phyloP scores from a whole-genome alignment of 2,113 vertebrate genomes.

The Eclectus roratus region DNA sequence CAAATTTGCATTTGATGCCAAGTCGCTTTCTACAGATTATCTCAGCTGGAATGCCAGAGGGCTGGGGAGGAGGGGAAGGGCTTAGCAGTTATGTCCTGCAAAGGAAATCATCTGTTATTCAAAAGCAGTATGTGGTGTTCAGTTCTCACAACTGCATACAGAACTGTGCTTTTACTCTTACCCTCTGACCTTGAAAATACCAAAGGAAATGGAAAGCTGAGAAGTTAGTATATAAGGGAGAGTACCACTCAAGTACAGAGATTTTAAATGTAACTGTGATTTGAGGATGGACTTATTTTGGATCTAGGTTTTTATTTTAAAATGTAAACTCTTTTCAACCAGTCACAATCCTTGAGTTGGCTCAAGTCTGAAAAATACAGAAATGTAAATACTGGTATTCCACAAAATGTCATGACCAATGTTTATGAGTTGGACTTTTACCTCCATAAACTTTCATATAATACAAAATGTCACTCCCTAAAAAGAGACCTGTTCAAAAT shows the following conservation, averaged over 20 bases:
- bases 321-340: neutral
- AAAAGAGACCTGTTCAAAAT: neutral
- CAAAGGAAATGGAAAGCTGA: slow-evolving; percentile 17
- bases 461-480: neutral
- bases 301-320: neutral
- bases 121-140: slow-evolving; percentile 30
- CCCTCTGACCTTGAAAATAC: slow-evolving; percentile 32
- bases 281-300: neutral
- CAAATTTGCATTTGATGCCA: slow-evolving; percentile 64
- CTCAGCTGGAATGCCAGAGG: slow-evolving; percentile 64
- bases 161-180: slow-evolving; percentile 2
- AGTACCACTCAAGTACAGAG: neutral
- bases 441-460: neutral
- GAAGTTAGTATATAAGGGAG: neutral
- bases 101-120: slow-evolving; percentile 48
- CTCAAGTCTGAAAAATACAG: neutral
- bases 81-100: slow-evolving; percentile 46
- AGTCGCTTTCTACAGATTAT: slow-evolving; percentile 66
- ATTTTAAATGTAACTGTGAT: neutral
- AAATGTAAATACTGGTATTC: neutral
- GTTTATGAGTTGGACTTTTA: neutral
- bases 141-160: neutral
- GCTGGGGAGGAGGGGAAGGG: neutral
- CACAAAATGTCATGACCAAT: neutral
- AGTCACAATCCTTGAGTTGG: neutral